Conservation (phyloP, 2,113 vertebrate species). For the Rostratula benghalensis region DNA sequence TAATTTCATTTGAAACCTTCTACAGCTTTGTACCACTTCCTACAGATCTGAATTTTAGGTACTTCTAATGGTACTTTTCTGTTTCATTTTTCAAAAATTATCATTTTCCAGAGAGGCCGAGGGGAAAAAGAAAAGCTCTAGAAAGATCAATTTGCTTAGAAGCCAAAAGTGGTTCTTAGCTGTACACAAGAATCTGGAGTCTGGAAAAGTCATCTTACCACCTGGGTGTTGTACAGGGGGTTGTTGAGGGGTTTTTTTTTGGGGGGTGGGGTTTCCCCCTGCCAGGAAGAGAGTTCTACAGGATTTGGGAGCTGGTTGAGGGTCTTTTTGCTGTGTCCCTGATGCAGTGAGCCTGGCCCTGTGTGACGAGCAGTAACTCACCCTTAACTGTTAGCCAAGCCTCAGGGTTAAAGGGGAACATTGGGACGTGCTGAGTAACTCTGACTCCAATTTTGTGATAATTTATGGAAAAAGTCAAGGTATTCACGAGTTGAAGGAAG, state of each 20-base stretch:
- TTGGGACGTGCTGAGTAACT: neutral
- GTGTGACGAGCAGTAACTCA: neutral
- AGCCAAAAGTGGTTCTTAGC: neutral
- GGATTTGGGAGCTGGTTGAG: neutral
- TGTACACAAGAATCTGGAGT: neutral
- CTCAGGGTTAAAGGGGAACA: neutral
- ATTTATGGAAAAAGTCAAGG: neutral
- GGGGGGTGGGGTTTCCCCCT: rapidly evolving
- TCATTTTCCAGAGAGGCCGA: neutral
- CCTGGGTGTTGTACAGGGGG: rapidly evolving
- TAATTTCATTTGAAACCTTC: slow-evolving; percentile 4
- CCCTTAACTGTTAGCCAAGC: neutral
- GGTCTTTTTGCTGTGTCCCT: neutral
- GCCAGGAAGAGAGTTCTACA: neutral
- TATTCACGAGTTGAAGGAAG: neutral
- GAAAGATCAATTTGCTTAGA: neutral
- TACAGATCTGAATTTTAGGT: neutral
- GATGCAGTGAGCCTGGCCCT: neutral
- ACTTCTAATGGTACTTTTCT: neutral
- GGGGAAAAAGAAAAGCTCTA: neutral
- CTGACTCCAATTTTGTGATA: neutral
- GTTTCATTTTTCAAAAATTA: neutral
- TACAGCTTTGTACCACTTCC: neutral
- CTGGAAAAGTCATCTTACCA: neutral
- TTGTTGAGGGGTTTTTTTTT: neutral